Evolutionary conservation across 2,888 invertebrate species (phyloP).

Genomic region (Lepidocyrtoides sp.): DNA sequence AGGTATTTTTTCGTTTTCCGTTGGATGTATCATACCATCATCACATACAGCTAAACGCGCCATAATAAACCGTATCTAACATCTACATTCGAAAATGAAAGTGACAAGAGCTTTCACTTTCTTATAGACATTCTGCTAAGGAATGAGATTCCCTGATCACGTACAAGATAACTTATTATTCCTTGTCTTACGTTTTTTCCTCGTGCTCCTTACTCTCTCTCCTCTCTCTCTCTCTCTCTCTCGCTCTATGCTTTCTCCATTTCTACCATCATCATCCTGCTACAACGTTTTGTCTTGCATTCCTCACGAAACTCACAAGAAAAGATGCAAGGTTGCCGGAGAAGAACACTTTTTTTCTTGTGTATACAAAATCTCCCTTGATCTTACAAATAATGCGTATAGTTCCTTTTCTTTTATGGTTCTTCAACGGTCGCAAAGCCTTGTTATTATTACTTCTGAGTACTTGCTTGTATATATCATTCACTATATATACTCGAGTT

Average conservation of each 20-base stretch:
- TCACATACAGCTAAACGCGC: background rate
- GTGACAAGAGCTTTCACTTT: constrained; percentile 69
- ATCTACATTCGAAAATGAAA: constrained; percentile 53
- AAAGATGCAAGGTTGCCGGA: constrained; percentile 26
- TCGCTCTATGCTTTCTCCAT: constrained; percentile 1
- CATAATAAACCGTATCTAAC: background rate
- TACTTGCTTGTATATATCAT: background rate
- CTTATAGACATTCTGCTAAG: constrained; percentile 63
- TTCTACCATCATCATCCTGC: background rate
- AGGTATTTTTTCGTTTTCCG: background rate
- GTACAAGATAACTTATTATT: constrained; percentile 82
- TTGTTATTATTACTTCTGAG: background rate
- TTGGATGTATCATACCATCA: background rate
- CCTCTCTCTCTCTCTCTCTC: background rate
- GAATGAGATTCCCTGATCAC: constrained; percentile 79
- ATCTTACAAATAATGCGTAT: constrained; percentile 32
- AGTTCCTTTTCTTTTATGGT: background rate
- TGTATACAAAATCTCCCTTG: background rate
- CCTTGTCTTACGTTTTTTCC: constrained; percentile 78
- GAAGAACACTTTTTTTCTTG: background rate
- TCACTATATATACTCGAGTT: background rate
- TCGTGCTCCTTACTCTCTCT: background rate
- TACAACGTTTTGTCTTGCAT: background rate
- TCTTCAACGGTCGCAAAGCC: background rate
- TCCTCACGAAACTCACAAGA: background rate